These are phyloP conservation scores for Arothron firmamentum DNA, from an alignment of 2,113 vertebrate species.

Conservation along the genomic window DNA sequence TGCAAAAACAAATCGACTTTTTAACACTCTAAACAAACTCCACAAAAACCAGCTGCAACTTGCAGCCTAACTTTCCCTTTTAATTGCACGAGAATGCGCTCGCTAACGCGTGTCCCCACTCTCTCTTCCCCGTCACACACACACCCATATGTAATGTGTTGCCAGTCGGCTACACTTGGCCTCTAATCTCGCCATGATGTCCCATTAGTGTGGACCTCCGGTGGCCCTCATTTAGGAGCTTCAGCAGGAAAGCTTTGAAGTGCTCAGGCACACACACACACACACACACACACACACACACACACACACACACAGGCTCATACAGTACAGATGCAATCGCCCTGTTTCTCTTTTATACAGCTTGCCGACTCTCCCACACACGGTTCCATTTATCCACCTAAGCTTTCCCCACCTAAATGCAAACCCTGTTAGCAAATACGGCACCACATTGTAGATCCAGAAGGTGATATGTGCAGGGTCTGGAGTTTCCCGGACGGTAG, in stretches of 20 bases:
- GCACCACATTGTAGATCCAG: conserved; percentile 17
- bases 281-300: conserved; percentile 39
- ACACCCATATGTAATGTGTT: conserved; percentile 47
- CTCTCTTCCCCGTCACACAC: conserved; percentile 21
- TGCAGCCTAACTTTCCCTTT: conserved; percentile 34
- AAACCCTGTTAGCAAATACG: conserved; percentile 31
- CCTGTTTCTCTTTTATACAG: conserved; percentile 41
- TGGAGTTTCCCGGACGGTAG: neutral
- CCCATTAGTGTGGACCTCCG: conserved; percentile 78
- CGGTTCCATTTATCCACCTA: conserved; percentile 56
- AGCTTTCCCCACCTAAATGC: conserved; percentile 51
- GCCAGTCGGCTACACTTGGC: conserved; percentile 52
- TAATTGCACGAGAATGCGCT: conserved; percentile 39
- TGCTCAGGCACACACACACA: conserved; percentile 53
- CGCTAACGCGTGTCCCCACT: conserved; percentile 11
- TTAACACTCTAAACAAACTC: too few species aligned
- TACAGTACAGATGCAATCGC: conserved; percentile 63
- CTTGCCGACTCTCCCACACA: conserved; percentile 51
- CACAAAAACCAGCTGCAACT: neutral
- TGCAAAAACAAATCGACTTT: too few species aligned
- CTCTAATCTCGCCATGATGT: conserved; percentile 78
- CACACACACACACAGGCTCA: conserved; percentile 29
- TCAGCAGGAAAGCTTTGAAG: conserved; percentile 79
- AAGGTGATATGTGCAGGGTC: conserved; percentile 2
- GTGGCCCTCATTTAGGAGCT: conserved; percentile 77